Evolutionary conservation across 2,113 vertebrate genomes (phyloP), one percentile per base, ranked within the genome.

Genomic region (Ceyx cyanopectus): DNA sequence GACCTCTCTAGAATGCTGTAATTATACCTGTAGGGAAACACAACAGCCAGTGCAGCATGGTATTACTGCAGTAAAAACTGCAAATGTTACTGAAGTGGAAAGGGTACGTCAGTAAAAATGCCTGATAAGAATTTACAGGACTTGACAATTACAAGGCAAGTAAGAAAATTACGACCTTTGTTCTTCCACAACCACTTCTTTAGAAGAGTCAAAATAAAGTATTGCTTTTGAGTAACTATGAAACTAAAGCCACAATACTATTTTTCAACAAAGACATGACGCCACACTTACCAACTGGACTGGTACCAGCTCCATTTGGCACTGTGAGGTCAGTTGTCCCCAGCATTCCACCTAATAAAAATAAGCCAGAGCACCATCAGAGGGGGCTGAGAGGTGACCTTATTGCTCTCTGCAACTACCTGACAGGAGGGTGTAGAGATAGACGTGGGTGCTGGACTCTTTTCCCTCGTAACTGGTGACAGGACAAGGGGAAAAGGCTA

Each of bases 221-320:
- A 43, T 2, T 21, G 34, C 41, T 93, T 93, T 58, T 63, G 34
- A 81, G 3, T 57, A 54, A 60, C 30, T 30, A n/a, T 48, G 80
- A 60, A 73, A 80, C 43, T 37, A 56, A 89, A 89, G 19, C 27
- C 50, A 66, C 10, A 11, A 13, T 4, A 62, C 6, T 51, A 1
- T 34, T 75, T 58, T 30, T 22, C 30, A 85, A 45, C 27, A 54
- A 60, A 94, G 74, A 48, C 16, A 41, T 2, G 22, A 68, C 18
- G 51, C 11, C 8, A 14, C 70, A 98, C 98, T 98, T 96, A 98
- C 98, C 98, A 93, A 97, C 98, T 95, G 98, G 99, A 97, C 98
- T 98, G 94, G 97, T 98, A 97, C 98, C 98, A 96, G 97, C 97
- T 98, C 98, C 98, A 96, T 98, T 99, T 98, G 98, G 98, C 98